These are phyloP conservation scores for Columba guinea DNA, from an alignment of 2,797 vertebrate genomes.

Conservation along the genomic window DNA sequence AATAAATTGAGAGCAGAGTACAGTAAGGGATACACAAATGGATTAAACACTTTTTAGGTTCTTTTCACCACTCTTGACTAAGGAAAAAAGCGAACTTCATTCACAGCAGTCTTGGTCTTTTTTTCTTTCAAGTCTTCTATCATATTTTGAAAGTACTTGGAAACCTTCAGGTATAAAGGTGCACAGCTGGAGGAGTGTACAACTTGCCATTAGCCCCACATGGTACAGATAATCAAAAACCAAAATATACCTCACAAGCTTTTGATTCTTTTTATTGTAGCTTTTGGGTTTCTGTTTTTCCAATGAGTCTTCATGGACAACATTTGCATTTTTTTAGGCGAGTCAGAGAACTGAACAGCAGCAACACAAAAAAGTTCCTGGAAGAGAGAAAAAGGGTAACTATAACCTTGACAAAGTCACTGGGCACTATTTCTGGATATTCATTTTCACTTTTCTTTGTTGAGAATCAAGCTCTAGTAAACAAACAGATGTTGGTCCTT, in stretches of 20 bases:
- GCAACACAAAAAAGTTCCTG: slow-evolving; percentile 99
- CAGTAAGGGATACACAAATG: not conserved
- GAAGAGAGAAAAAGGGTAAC: slow-evolving; percentile 97
- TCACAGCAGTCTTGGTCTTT: not conserved
- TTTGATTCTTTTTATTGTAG: not conserved
- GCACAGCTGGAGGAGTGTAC: not conserved
- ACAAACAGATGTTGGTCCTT: not conserved
- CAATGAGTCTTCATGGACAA: not conserved
- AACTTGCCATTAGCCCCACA: not conserved
- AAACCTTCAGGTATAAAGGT: not conserved
- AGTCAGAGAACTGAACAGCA: slow-evolving; percentile 97
- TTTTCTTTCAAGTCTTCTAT: not conserved
- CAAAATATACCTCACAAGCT: not conserved
- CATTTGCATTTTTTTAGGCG: slow-evolving; percentile 77
- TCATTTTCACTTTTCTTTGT: not conserved
- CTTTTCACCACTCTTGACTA: not conserved
- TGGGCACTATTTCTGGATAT: not conserved
- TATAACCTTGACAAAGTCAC: slow-evolving; percentile 40
- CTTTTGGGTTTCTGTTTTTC: not conserved
- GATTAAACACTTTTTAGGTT: not conserved
- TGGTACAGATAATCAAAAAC: not conserved
- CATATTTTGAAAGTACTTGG: not conserved
- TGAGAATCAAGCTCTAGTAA: not conserved
- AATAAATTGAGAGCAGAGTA: not conserved
- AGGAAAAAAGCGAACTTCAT: not conserved